Conservation (phyloP, 2,797 vertebrate genomes). For the Hoplostethus atlanticus region DNA sequence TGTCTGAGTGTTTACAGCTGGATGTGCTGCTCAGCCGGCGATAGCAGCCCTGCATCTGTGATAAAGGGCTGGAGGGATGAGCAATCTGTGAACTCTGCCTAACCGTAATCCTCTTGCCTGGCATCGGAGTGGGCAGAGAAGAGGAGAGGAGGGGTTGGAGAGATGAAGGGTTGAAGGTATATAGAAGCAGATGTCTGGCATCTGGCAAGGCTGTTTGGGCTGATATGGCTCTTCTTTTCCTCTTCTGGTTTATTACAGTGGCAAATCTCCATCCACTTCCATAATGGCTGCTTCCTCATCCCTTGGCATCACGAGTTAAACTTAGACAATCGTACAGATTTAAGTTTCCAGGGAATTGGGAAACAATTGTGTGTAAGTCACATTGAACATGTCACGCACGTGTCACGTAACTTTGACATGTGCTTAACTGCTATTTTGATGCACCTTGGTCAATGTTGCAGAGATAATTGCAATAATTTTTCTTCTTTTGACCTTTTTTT, state of each 20-base stretch:
- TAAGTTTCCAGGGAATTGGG: neutral
- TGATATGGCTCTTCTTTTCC: slow-evolving; percentile 1
- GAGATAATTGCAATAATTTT: too few species aligned
- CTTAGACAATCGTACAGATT: neutral
- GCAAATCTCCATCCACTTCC: slow-evolving; percentile 42
- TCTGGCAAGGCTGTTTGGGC: slow-evolving; percentile 48
- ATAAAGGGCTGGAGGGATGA: slow-evolving; percentile 60
- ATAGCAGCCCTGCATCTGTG: slow-evolving; percentile 56
- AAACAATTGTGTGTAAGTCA: neutral
- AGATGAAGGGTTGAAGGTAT: slow-evolving; percentile 47
- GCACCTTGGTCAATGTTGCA: neutral
- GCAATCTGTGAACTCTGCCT: slow-evolving; percentile 55
- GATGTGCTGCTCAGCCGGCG: slow-evolving; percentile 62
- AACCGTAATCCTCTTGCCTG: slow-evolving; percentile 62
- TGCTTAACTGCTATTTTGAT: neutral
- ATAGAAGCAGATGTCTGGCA: slow-evolving; percentile 67
- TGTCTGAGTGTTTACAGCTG: slow-evolving; percentile 40
- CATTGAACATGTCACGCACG: neutral
- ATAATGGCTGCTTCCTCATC: slow-evolving; percentile 9
- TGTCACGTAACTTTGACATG: too few species aligned
- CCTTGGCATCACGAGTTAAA: neutral
- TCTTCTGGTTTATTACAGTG: slow-evolving; percentile 25
- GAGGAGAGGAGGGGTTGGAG: slow-evolving; percentile 9
- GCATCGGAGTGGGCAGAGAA: slow-evolving; percentile 11
- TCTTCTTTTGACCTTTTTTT: too few species aligned